A percentile compares a stretch with the other conserved stretches of the same genome.
phyloP scores from a whole-genome alignment of 2,888 invertebrate genomes.

The Dichetophora obliterata region DNA sequence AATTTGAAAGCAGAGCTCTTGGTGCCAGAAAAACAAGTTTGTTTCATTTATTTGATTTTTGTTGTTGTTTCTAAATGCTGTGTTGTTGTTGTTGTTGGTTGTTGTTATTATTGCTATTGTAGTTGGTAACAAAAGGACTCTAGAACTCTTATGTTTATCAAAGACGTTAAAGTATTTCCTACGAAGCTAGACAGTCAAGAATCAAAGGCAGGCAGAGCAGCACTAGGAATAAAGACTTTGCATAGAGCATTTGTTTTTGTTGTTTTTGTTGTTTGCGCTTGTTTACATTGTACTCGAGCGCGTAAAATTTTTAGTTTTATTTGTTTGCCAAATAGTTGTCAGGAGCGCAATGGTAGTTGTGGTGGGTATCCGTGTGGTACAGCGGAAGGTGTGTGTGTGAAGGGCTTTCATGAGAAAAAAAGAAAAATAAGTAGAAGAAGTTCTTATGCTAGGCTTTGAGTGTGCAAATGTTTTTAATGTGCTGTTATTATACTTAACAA shows the following conservation, averaged over 20 bases:
- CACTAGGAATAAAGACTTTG: constrained; percentile 2
- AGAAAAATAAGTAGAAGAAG: not conserved
- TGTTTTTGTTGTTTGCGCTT: not conserved
- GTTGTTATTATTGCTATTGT: not conserved
- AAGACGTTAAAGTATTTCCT: constrained; percentile 17
- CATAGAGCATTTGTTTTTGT: not conserved
- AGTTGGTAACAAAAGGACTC: constrained; percentile 30
- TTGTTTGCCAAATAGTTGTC: constrained; percentile 36
- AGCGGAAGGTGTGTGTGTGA: not conserved
- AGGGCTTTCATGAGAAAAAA: not conserved
- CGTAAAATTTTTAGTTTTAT: constrained; percentile 42
- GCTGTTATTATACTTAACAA: constrained; percentile 22
- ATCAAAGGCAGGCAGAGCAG: not conserved
- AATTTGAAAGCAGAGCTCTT: constrained; percentile 21
- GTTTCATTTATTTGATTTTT: constrained; percentile 30
- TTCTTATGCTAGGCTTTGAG: not conserved
- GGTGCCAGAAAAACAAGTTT: constrained; percentile 1
- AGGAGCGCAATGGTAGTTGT: not conserved
- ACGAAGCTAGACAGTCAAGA: not conserved
- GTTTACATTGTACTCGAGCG: constrained; percentile 41
- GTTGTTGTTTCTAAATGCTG: not conserved
- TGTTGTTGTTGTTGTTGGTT: constrained; percentile 9
- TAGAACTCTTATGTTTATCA: constrained; percentile 32
- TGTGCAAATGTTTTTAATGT: constrained; percentile 26
- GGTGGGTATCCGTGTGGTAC: not conserved